Conservation (phyloP, 2,797 vertebrate genomes). For the Hyperoplus lanceolatus region DNA sequence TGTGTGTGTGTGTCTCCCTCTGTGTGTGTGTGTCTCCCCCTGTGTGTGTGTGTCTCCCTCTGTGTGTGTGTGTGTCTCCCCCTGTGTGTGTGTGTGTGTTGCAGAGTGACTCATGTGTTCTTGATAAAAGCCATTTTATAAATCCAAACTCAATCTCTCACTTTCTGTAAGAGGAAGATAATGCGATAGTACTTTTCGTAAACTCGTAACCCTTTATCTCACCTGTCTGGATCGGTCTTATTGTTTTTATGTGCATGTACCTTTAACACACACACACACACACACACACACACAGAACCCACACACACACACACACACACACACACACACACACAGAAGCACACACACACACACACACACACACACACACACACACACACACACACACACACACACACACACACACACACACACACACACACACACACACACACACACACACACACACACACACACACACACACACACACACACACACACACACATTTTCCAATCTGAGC, state of each 20-base stretch:
- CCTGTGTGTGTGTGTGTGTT: constrained; percentile 15
- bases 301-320: constrained; percentile 73
- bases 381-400: too few relatives aligned
- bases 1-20: too few relatives aligned
- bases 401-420: too few relatives aligned
- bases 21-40: too few relatives aligned
- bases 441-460: constrained; percentile 72
- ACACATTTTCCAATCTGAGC: constrained; percentile 93
- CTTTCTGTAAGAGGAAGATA: constrained; percentile 70
- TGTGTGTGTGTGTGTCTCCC: constrained; percentile 61
- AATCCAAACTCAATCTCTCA: constrained; percentile 47
- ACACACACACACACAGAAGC: constrained; percentile 52
- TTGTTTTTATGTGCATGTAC: constrained; percentile 73
- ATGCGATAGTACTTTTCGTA: constrained; percentile 67
- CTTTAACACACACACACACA: constrained; percentile 76
- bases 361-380: too few relatives aligned
- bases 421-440: constrained; percentile 72
- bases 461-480: constrained; percentile 50
- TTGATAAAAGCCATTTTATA: constrained; percentile 55
- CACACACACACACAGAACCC: too few relatives aligned
- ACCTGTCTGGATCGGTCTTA: constrained; percentile 77
- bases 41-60: too few relatives aligned
- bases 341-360: too few relatives aligned
- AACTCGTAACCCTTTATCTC: constrained; percentile 71
- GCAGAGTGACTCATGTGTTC: too few relatives aligned